Conservation (phyloP, 1,140 invertebrate species). For the Hypothenemus hampei region DNA sequence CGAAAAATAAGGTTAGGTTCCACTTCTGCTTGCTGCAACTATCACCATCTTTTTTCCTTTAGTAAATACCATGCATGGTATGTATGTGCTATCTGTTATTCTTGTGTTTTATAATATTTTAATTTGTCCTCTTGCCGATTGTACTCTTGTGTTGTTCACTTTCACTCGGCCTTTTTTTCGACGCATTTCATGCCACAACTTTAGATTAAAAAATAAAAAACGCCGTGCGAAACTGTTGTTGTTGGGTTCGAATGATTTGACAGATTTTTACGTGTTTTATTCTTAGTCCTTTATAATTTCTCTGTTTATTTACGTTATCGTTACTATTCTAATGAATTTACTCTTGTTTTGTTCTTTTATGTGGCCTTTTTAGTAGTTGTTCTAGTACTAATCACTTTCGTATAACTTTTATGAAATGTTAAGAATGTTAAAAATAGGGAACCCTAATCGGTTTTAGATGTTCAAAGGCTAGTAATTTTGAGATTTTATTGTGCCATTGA, state of each 20-base stretch:
- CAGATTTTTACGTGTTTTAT: constrained; percentile 14
- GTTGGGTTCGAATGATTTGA: constrained; percentile 25
- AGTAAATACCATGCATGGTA: constrained; percentile 42
- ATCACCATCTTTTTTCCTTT: constrained; percentile 43
- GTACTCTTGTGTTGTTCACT: constrained; percentile 20
- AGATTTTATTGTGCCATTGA: too few relatives aligned
- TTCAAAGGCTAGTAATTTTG: too few relatives aligned
- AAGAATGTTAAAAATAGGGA: too few relatives aligned
- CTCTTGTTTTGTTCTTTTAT: too few relatives aligned
- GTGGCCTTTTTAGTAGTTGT: too few relatives aligned
- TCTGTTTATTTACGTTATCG: too few relatives aligned
- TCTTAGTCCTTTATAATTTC: neutral
- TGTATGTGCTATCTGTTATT: constrained; percentile 32
- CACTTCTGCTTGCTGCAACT: constrained; percentile 35
- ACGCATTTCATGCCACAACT: constrained; percentile 1
- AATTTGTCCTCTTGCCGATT: constrained; percentile 19
- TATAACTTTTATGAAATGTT: too few relatives aligned
- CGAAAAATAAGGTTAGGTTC: constrained; percentile 42
- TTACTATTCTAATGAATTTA: too few relatives aligned
- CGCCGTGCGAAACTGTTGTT: constrained; percentile 2
- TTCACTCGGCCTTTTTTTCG: constrained; percentile 18
- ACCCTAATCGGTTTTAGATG: too few relatives aligned
- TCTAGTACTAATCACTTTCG: too few relatives aligned
- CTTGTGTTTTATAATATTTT: constrained; percentile 31
- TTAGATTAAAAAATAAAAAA: constrained; percentile 4